A percentile compares a stretch with the other conserved stretches of the same genome.
phyloP scores from a whole-genome alignment of 53 echinoderm and acorn worm genomes.

The Stichopus horrens region DNA sequence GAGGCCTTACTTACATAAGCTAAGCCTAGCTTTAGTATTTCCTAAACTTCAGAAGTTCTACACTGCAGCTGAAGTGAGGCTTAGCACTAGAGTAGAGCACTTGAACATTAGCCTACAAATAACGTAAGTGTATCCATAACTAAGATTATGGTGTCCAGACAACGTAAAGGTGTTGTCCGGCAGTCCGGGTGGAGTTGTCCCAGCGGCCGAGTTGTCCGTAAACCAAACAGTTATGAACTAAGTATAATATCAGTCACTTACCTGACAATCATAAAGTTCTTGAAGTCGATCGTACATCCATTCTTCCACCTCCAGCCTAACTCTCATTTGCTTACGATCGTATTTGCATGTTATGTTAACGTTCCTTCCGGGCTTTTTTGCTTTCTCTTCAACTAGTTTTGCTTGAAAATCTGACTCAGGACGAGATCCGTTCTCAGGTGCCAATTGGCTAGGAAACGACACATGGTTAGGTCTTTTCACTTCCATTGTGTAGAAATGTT shows the following conservation, averaged over 20 bases:
- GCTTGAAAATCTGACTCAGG: slow-evolving; percentile 2
- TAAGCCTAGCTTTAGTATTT: too few species aligned
- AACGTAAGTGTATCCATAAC: too few species aligned
- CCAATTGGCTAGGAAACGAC: not conserved
- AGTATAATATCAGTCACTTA: not conserved
- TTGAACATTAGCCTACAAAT: too few species aligned
- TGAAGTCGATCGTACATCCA: slow-evolving; percentile 44
- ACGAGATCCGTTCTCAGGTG: slow-evolving; percentile 9
- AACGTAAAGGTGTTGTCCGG: too few species aligned
- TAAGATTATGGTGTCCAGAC: too few species aligned
- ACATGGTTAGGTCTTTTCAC: not conserved
- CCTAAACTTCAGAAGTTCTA: too few species aligned
- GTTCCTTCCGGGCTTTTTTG: slow-evolving; percentile 22
- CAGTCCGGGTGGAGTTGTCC: too few species aligned
- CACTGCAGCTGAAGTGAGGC: too few species aligned
- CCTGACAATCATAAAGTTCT: slow-evolving; percentile 39
- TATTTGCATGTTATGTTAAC: slow-evolving; percentile 45
- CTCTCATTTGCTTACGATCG: slow-evolving; percentile 42
- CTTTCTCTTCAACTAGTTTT: not conserved
- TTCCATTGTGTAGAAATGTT: not conserved
- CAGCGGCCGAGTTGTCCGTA: too few species aligned
- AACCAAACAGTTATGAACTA: too few species aligned
- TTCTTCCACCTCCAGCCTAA: slow-evolving; percentile 40
- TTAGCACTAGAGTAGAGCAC: too few species aligned
- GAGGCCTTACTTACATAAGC: too few species aligned